Evolutionary conservation across 2,113 vertebrate genomes (phyloP), one percentile per base, ranked within the genome.

Genomic region (Lepus americanus): DNA sequence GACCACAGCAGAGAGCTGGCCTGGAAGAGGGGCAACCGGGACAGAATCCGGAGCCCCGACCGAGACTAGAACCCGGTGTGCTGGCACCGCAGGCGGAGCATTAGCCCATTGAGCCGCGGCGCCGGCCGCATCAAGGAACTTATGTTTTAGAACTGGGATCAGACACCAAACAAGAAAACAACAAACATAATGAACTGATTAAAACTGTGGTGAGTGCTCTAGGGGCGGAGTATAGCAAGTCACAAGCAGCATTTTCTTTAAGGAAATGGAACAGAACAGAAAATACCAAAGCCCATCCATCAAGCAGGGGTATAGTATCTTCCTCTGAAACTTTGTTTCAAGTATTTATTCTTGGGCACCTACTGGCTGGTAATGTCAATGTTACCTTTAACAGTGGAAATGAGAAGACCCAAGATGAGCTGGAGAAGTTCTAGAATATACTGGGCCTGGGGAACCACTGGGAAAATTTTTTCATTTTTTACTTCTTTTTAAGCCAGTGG

Each of bases 121-220:
- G 36, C 36, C 36, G 36, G 36, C 36, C 3, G 27, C 29, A 22
- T 55, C 27, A 39, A 25, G 64, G n/a, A 67, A 36, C n/a, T 82
- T 70, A 84, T 22, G 66, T 13, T 67, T 16, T 70, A 44, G 22
- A 29, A 10, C 61, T 66, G 67, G 33, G 9, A 29, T 81, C 27
- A 92, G n/a, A 95, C 53, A 90, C 63, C 6, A 66, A 89, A 39
- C 31, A 92, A 92, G 66, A 39, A 85, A 70, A 84, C 44, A 92
- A 73, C 88, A 93, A 79, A 90, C 9, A 33, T 8, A 76, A 51
- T 1, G 22, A 96, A 39, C 55, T 67, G 59, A 81, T 31, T 44
- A 91, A n/a, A 78, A 64, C 9, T 36, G 27, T 73, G 44, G 0
- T 59, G 76, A 53, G 3, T 63, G 33, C 82, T 87, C 1, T 17